Conservation (phyloP, 1,140 invertebrate species). For the Drosophila rufa region DNA sequence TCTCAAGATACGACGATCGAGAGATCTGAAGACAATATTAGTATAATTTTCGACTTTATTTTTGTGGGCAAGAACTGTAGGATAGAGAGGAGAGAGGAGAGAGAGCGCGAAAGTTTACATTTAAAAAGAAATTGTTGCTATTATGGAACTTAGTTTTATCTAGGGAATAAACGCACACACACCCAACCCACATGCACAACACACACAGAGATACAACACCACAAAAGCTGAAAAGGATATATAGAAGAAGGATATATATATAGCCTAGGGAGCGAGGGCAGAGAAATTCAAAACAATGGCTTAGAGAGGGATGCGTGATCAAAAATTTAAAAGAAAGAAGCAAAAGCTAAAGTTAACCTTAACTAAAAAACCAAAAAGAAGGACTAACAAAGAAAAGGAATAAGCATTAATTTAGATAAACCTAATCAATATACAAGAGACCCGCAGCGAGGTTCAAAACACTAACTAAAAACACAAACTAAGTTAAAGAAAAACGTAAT, state of each 20-base stretch:
- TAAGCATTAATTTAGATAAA: constrained; percentile 54
- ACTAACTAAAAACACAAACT: constrained; percentile 29
- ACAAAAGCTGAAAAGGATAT: constrained; percentile 42
- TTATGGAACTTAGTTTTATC: constrained; percentile 55
- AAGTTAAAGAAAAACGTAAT: constrained; percentile 35
- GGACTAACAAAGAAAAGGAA: constrained; percentile 20
- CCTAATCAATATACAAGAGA: constrained; percentile 49
- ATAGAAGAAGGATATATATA: constrained; percentile 34
- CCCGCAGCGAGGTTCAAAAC: constrained; percentile 22
- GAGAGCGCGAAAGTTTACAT: constrained; percentile 19
- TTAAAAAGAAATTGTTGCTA: constrained; percentile 27
- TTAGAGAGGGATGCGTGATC: constrained; percentile 88
- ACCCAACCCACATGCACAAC: constrained; percentile 33
- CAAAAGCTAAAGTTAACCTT: constrained; percentile 41
- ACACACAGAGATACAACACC: constrained; percentile 29
- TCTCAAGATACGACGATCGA: constrained; percentile 59
- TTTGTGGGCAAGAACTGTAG: constrained; percentile 29
- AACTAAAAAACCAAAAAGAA: constrained; percentile 4
- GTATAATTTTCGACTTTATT: constrained; percentile 68
- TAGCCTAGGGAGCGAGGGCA: constrained; percentile 55
- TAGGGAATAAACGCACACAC: constrained; percentile 69
- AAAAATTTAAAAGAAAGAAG: constrained; percentile 62
- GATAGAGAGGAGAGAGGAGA: constrained; percentile 2
- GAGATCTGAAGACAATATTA: constrained; percentile 75
- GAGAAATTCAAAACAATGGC: constrained; percentile 45